Conservation (phyloP, 2,888 invertebrate species). For the Adela reaumurella region DNA sequence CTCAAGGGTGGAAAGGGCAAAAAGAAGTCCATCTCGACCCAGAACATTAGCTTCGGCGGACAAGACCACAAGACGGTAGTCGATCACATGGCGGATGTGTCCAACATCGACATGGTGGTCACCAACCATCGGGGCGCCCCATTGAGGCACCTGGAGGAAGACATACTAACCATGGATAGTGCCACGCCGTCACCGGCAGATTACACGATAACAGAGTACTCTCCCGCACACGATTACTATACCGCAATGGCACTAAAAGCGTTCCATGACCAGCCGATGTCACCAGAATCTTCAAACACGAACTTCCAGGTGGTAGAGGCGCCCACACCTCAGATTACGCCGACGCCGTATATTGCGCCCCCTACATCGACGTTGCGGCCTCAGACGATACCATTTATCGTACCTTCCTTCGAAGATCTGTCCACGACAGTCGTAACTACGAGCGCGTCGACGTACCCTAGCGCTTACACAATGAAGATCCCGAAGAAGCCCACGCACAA, state of each 20-base stretch:
- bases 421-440: not conserved
- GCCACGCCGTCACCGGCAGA: slow-evolving; percentile 21
- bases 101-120: slow-evolving; percentile 4
- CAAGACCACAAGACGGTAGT: slow-evolving; percentile 33
- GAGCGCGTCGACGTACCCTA: not conserved
- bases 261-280: slow-evolving; percentile 25
- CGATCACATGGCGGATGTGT: slow-evolving; percentile 31
- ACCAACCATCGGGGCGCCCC: not conserved
- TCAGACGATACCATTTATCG: slow-evolving; percentile 13
- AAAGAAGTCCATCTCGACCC: slow-evolving; percentile 43
- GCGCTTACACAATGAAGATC: not conserved
- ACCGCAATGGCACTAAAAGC: slow-evolving; percentile 35
- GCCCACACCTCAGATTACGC: slow-evolving; percentile 22
- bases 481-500: not conserved
- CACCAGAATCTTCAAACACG: slow-evolving; percentile 37
- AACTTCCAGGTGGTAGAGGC: slow-evolving; percentile 37
- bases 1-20: slow-evolving; percentile 24
- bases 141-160: not conserved
- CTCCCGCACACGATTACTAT: slow-evolving; percentile 36
- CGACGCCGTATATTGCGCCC: slow-evolving; percentile 11
- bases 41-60: slow-evolving; percentile 41
- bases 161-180: not conserved
- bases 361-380: slow-evolving; percentile 21
- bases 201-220: slow-evolving; percentile 31
- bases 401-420: slow-evolving; percentile 4